These are phyloP conservation scores for Calosoma granatense DNA, from an alignment of 1,140 invertebrate genomes.

Conservation along the genomic window DNA sequence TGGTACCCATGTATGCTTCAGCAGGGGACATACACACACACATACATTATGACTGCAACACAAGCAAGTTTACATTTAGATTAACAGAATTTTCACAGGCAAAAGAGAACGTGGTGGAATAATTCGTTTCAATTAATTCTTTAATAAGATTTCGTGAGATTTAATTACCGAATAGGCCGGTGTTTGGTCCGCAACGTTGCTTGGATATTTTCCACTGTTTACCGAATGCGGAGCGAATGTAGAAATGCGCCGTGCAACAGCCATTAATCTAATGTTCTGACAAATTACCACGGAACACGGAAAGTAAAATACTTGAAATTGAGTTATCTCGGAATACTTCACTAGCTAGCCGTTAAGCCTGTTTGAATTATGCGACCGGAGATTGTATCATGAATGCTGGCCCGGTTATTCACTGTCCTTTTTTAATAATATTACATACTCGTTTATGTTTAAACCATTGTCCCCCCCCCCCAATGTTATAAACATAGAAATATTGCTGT, in stretches of 20 bases:
- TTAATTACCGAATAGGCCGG: neutral
- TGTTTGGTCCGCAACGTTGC: neutral
- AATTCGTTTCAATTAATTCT: conserved; percentile 8
- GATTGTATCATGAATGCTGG: neutral
- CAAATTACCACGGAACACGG: conserved; percentile 4
- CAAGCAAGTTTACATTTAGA: conserved; percentile 4
- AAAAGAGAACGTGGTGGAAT: neutral
- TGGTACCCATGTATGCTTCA: no score
- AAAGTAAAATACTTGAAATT: conserved; percentile 9
- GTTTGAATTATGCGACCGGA: conserved; percentile 3
- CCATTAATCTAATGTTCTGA: conserved; percentile 5
- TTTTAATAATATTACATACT: neutral
- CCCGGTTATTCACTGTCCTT: neutral
- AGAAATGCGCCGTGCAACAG: neutral
- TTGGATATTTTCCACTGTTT: neutral
- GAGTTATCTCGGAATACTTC: neutral
- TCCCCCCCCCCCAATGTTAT: no score
- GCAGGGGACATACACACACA: no score
- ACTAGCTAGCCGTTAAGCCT: neutral
- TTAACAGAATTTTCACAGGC: neutral
- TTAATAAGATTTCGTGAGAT: conserved; percentile 1
- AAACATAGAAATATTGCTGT: no score
- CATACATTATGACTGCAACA: no score
- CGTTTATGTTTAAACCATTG: no score
- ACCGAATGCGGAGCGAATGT: neutral